Evolutionary conservation across 2,113 vertebrate species (phyloP).

Genomic region (Pedionomus torquatus): DNA sequence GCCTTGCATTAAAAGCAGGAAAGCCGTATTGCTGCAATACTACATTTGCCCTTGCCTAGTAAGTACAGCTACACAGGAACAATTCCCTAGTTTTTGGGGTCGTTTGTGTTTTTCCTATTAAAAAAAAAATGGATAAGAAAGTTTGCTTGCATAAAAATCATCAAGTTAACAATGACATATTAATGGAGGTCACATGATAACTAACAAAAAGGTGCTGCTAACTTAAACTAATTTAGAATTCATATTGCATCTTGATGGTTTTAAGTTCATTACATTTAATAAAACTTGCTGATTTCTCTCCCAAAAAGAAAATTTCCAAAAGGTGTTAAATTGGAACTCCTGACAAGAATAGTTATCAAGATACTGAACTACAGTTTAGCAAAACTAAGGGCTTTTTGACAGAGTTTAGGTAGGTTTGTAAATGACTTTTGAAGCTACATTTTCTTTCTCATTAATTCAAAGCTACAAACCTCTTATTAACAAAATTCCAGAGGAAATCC

Average conservation of each 20-base stretch:
- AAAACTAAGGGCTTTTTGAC: neutral
- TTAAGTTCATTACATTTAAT: neutral
- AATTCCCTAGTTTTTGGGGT: neutral
- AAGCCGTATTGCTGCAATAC: neutral
- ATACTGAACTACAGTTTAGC: neutral
- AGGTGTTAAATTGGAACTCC: neutral
- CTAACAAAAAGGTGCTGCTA: neutral
- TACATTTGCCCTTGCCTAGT: neutral
- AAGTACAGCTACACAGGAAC: neutral
- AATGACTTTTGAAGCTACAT: neutral
- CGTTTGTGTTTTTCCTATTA: neutral
- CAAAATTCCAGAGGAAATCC: neutral
- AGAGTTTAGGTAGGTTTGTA: neutral
- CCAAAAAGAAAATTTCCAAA: neutral
- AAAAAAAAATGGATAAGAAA: neutral
- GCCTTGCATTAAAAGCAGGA: conserved; percentile 4
- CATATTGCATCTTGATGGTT: neutral
- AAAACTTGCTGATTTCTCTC: neutral
- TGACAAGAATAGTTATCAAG: neutral
- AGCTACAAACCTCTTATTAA: neutral
- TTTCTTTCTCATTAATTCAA: neutral
- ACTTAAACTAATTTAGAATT: neutral
- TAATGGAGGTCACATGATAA: neutral
- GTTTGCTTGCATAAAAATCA: neutral
- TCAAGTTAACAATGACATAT: neutral